Evolutionary conservation across 2,797 vertebrate genomes (phyloP).

Genomic region (Danio kyathit): DNA sequence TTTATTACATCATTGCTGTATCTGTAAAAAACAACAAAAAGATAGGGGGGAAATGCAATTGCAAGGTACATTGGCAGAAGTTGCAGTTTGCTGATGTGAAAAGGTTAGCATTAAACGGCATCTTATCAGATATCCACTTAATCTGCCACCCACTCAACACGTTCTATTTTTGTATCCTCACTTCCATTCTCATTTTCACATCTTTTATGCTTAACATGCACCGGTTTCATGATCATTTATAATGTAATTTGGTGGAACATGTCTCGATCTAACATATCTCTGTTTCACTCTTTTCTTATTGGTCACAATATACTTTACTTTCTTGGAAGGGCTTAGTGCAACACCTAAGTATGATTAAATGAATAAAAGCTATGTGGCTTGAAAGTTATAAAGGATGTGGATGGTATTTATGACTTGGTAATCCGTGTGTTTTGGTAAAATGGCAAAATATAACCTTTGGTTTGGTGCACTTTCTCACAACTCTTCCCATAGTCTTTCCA

Average conservation of each 20-base stretch:
- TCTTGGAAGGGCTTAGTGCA: no score
- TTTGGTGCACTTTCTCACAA: no score
- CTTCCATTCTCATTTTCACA: conserved; percentile 9
- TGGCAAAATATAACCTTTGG: no score
- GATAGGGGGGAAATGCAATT: not conserved
- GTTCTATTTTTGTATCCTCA: conserved; percentile 9
- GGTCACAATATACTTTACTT: no score
- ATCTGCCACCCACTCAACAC: conserved; percentile 14
- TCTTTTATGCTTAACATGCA: not conserved
- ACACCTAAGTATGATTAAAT: no score
- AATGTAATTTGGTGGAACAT: not conserved
- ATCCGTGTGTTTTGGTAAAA: no score
- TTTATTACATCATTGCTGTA: no score
- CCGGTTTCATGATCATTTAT: not conserved
- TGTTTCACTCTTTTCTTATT: no score
- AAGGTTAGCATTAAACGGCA: conserved; percentile 22
- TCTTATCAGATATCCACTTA: conserved; percentile 26
- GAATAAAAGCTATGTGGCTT: no score
- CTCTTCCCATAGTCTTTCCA: no score
- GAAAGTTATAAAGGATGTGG: no score
- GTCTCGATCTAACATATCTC: not conserved
- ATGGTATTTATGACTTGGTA: no score
- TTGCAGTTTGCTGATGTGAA: conserved; percentile 9
- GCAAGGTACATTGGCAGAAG: not conserved
- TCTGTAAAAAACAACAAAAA: not conserved